Percentiles rank a stretch among this genome's conserved stretches.
These are phyloP conservation scores for Megaceryle alcyon DNA, from an alignment of 2,797 vertebrate genomes.

Conservation along the genomic window DNA sequence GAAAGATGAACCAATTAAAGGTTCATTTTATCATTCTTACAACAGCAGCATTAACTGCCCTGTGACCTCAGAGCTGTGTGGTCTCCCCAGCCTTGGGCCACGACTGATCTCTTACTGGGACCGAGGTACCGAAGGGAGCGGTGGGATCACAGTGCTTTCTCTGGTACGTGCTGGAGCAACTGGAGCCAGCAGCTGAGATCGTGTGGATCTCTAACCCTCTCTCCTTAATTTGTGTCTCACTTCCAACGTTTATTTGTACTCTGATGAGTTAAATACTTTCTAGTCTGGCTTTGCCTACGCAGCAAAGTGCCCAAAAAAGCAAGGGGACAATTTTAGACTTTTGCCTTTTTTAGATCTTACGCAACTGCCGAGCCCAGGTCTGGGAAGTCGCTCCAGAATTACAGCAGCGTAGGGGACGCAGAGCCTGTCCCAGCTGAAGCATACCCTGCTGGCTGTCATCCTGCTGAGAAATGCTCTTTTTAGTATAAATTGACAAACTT, in stretches of 20 bases:
- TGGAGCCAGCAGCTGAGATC: not conserved
- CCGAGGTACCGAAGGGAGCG: not conserved
- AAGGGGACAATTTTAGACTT: not conserved
- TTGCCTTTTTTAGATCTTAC: not conserved
- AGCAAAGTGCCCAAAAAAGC: not conserved
- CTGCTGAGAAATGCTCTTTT: not conserved
- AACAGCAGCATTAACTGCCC: not conserved
- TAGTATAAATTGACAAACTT: not conserved
- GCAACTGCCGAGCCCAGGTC: not conserved
- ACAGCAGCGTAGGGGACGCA: not conserved
- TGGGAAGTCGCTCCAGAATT: not conserved
- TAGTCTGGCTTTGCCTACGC: not conserved
- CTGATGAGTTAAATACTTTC: not conserved
- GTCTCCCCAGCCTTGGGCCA: not conserved
- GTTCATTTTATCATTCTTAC: not conserved
- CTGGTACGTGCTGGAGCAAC: not conserved
- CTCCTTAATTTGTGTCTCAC: not conserved
- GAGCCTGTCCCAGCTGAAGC: not conserved
- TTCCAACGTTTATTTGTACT: not conserved
- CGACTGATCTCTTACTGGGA: fast-evolving
- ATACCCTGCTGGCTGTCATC: not conserved
- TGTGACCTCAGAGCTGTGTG: not conserved
- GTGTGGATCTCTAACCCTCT: not conserved
- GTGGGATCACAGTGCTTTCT: not conserved
- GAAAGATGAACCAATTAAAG: conserved; percentile 5